Evolutionary conservation across 2,797 vertebrate species (phyloP), one percentile per base, ranked within the genome.

Genomic region (Melanotaenia nigrans): DNA sequence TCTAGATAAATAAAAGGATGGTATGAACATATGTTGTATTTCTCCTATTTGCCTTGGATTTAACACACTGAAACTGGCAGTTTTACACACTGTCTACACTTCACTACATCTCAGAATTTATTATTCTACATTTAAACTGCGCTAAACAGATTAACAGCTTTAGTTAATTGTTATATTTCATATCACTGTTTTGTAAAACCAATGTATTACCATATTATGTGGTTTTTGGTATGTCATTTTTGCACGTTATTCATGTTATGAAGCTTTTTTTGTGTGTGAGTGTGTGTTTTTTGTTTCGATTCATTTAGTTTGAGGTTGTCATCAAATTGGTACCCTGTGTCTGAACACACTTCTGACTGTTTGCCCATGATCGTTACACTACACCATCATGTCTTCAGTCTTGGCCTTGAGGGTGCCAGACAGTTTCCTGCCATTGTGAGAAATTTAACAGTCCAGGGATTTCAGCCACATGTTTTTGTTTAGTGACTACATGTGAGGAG

Each of bases 361-460:
- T 45, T 18, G 16, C 32, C 47, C 24, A 56, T 58, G 49, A 32
- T 75, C 49, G 12, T 81, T 61, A 68, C 68, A 58, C 75, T 80
- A 68, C 69, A 58, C 12, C 32, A 32, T 86, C 74, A 65, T 81
- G 80, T 85, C 73, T 78, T 59, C 35, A 59, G 77, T 87, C 72
- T 87, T 78, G 74, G 89, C 87, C 90, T 90, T 86, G 77, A 67
- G 56, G 85, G 68, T 86, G 69, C 81, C 82, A 81, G 82, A 82
- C 90, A 61, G 86, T 83, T 94, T 94, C 93, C 94, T 93, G 92
- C 86, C 73, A 94, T 94, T 95, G 94, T 94, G 77, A 87, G 86
- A 82, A 85, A 73, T 85, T 79, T 81, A 86, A 90, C 87, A 82
- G 87, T 90, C 84, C 75, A 87, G 89, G 81, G 84, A 89, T 84